Percentiles rank a stretch among this genome's conserved stretches.
Evolutionary conservation across 2,888 invertebrate species (phyloP).

Genomic region (Cheilosia urbana): DNA sequence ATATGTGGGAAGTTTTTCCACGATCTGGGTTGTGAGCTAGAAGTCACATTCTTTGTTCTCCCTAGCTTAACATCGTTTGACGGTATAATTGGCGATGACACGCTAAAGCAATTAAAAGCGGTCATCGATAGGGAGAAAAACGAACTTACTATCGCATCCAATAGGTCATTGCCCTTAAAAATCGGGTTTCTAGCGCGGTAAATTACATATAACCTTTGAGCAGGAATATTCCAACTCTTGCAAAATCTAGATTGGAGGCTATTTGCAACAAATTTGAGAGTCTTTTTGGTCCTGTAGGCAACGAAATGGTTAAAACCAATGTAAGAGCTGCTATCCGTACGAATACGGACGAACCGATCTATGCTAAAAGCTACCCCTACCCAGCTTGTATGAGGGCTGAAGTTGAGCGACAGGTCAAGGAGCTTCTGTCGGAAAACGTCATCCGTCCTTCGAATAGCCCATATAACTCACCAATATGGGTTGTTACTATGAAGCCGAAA

Average conservation of each 20-base stretch:
- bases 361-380: constrained; percentile 80
- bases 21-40: not conserved
- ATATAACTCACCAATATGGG: constrained; percentile 77
- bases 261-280: not conserved
- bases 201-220: not conserved
- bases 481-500: constrained; percentile 60
- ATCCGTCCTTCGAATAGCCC: constrained; percentile 78
- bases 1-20: constrained; percentile 31
- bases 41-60: constrained; percentile 13
- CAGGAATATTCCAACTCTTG: not conserved
- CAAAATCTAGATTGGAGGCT: not conserved
- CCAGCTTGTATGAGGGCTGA: constrained; percentile 78
- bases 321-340: constrained; percentile 10
- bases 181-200: not conserved
- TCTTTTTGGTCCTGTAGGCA: constrained; percentile 8
- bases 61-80: not conserved
- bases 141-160: not conserved
- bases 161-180: not conserved
- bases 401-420: constrained; percentile 77
- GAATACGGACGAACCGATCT: constrained; percentile 76
- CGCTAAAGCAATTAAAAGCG: not conserved
- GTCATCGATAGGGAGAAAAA: not conserved
- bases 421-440: constrained; percentile 78
- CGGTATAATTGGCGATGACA: not conserved
- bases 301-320: constrained; percentile 12